Conservation (phyloP, 2,113 vertebrate genomes). For the Zosterops borbonicus region DNA sequence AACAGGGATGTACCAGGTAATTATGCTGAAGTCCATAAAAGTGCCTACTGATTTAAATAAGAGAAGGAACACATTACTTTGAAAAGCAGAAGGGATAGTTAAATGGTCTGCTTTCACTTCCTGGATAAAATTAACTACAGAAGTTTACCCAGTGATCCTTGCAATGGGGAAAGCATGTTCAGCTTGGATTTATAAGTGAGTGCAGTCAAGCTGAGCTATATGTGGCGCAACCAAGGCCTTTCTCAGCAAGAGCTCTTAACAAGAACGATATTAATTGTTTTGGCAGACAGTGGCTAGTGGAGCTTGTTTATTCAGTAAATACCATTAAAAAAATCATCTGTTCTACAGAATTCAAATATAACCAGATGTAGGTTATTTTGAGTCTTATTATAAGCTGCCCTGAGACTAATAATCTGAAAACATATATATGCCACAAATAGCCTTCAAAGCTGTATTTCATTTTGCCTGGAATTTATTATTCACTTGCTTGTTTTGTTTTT, state of each 20-base stretch:
- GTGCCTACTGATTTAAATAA: neutral
- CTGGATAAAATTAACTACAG: neutral
- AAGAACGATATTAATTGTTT: neutral
- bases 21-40: neutral
- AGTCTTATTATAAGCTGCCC: neutral
- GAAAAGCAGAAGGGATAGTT: neutral
- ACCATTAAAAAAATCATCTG: neutral
- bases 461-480: neutral
- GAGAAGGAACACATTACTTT: neutral
- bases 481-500: rapidly evolving
- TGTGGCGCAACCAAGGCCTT: neutral
- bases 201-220: neutral
- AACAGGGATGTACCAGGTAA: neutral
- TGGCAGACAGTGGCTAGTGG: neutral
- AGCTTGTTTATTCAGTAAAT: neutral
- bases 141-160: neutral
- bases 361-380: neutral
- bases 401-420: neutral
- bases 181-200: neutral
- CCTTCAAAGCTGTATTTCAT: neutral
- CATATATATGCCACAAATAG: neutral
- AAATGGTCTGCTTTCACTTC: neutral
- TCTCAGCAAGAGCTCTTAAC: neutral
- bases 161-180: rapidly evolving
- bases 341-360: neutral